Percentiles rank a stretch among this genome's conserved stretches.
phyloP scores from a whole-genome alignment of 2,888 invertebrate genomes.

The Alsophila aescularia region DNA sequence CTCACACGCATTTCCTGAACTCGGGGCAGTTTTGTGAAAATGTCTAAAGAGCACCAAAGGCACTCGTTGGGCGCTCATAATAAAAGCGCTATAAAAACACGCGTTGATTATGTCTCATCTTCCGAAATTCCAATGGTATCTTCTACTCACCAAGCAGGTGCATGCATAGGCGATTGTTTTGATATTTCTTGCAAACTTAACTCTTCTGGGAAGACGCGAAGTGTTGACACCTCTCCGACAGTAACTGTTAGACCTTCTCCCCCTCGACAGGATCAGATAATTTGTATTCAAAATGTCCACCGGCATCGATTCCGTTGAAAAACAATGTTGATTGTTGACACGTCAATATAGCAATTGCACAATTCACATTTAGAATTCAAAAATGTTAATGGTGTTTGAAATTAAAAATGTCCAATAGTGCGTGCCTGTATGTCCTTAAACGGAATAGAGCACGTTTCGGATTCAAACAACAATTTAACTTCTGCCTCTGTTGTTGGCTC shows the following conservation, averaged over 20 bases:
- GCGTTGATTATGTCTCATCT: conserved; percentile 51
- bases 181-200: conserved; percentile 70
- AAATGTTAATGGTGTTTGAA: conserved; percentile 68
- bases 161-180: conserved; percentile 64
- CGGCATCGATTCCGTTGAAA: conserved; percentile 60
- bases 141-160: conserved; percentile 67
- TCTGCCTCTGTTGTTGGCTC: conserved; percentile 24
- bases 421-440: conserved; percentile 55
- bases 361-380: conserved; percentile 71
- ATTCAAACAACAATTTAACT: conserved; percentile 55
- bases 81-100: conserved; percentile 52
- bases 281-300: conserved; percentile 73
- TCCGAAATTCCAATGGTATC: conserved; percentile 49
- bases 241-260: too few relatives aligned
- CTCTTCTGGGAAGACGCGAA: too few relatives aligned
- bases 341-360: conserved; percentile 72
- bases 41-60: conserved; percentile 40
- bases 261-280: conserved; percentile 58
- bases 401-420: conserved; percentile 63
- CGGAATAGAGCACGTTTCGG: conserved; percentile 57
- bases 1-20: conserved; percentile 33
- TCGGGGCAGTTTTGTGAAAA: conserved; percentile 39
- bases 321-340: conserved; percentile 72
- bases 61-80: conserved; percentile 25
- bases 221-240: conserved; percentile 56